Conservation (phyloP, 2,888 invertebrate genomes). For the Corbicula japonica region DNA sequence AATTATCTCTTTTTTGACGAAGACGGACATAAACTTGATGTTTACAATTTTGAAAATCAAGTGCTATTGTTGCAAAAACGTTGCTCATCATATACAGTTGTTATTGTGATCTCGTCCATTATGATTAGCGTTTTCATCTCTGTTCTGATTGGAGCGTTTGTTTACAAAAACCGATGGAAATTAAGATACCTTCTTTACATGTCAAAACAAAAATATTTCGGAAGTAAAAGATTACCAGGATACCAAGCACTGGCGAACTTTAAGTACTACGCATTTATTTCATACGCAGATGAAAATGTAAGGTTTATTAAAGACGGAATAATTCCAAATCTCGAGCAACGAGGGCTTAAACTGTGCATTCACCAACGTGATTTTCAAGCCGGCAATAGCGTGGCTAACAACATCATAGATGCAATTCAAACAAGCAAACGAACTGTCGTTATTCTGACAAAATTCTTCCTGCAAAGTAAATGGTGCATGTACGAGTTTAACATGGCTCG, state of each 20-base stretch:
- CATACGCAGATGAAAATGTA: slow-evolving; percentile 67
- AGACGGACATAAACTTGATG: too few relatives aligned
- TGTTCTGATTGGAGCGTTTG: slow-evolving; percentile 36
- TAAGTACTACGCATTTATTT: slow-evolving; percentile 65
- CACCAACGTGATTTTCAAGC: slow-evolving; percentile 69
- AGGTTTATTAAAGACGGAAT: slow-evolving; percentile 34
- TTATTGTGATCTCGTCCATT: too few relatives aligned
- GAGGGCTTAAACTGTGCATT: slow-evolving; percentile 62
- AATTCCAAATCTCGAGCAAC: slow-evolving; percentile 33
- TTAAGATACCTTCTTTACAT: slow-evolving; percentile 59
- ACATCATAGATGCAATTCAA: slow-evolving; percentile 66
- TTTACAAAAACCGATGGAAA: slow-evolving; percentile 61
- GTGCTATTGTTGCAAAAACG: too few relatives aligned
- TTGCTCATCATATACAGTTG: too few relatives aligned
- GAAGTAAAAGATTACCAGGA: slow-evolving; percentile 19
- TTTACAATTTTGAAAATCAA: too few relatives aligned
- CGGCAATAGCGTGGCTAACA: slow-evolving; percentile 64
- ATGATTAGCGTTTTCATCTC: too few relatives aligned
- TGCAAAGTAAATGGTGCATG: slow-evolving; percentile 68
- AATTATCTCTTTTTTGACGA: too few relatives aligned
- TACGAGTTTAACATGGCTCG: slow-evolving; percentile 72
- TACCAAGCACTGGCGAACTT: too few relatives aligned
- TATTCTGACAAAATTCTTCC: slow-evolving; percentile 60
- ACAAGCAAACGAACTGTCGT: slow-evolving; percentile 69
- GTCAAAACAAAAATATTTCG: slow-evolving; percentile 39